These are phyloP conservation scores for Cydia splendana DNA, from an alignment of 1,140 invertebrate species.

Conservation along the genomic window DNA sequence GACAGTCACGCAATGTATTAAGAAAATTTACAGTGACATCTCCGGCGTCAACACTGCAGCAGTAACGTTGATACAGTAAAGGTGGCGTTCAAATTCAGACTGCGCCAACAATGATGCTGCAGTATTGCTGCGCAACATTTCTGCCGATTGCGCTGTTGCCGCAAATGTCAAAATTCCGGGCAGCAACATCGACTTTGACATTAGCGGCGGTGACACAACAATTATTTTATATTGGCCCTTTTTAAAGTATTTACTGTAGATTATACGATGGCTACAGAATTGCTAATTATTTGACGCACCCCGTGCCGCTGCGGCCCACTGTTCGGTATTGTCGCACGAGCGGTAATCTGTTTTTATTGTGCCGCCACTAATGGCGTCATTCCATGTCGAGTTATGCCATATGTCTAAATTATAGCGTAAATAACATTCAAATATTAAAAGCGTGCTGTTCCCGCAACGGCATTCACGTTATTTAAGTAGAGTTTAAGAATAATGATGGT, in stretches of 20 bases:
- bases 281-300: constrained; percentile 42
- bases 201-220: no score
- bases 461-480: neutral
- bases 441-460: neutral
- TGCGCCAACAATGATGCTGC: no score
- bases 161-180: no score
- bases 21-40: no score
- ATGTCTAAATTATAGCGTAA: constrained; percentile 25
- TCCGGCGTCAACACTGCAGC: no score
- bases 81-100: no score
- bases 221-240: neutral
- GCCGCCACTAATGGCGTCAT: constrained; percentile 57
- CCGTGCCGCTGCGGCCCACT: constrained; percentile 34
- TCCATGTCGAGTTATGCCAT: constrained; percentile 38
- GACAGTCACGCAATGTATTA: no score
- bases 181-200: no score
- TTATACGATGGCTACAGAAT: neutral
- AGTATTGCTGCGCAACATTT: no score
- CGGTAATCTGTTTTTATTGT: constrained; percentile 67
- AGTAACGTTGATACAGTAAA: no score
- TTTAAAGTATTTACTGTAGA: neutral
- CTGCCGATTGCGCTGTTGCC: no score
- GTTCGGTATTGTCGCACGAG: constrained; percentile 41
- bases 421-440: constrained; percentile 24
- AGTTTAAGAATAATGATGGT: no score